phyloP scores from a whole-genome alignment of 2,113 vertebrate species.

The Gopherus flavomarginatus region DNA sequence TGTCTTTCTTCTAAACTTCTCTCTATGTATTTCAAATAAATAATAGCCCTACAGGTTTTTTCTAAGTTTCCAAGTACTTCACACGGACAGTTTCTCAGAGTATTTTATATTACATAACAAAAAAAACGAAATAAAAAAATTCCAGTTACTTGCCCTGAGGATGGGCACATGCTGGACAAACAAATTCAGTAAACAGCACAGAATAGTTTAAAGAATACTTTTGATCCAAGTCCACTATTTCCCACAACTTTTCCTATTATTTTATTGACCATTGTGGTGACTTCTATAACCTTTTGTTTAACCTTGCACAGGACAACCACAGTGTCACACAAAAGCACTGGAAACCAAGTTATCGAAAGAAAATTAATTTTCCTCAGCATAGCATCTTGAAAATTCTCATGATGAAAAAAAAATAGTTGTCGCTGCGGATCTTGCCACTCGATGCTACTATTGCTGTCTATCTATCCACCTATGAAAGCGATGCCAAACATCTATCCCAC shows the following conservation, averaged over 20 bases:
- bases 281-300: neutral
- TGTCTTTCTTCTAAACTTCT: too few species aligned
- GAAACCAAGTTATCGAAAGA: neutral
- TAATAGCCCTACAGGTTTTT: too few species aligned
- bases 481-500: neutral
- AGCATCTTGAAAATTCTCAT: neutral
- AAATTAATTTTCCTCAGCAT: neutral
- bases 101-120: too few species aligned
- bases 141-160: too few species aligned
- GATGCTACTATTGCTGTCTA: neutral
- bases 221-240: neutral
- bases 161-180: neutral
- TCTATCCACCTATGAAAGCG: neutral
- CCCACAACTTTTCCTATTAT: neutral
- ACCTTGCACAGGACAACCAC: neutral
- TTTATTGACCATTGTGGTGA: neutral
- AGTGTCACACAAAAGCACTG: neutral
- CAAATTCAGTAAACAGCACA: neutral
- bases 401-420: neutral
- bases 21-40: too few species aligned
- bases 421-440: neutral
- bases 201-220: neutral
- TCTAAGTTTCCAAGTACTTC: too few species aligned
- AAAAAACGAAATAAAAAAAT: neutral
- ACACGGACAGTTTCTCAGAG: too few species aligned